These are phyloP conservation scores for Drosophila mulleri DNA, from an alignment of 2,888 invertebrate genomes.

Conservation along the genomic window DNA sequence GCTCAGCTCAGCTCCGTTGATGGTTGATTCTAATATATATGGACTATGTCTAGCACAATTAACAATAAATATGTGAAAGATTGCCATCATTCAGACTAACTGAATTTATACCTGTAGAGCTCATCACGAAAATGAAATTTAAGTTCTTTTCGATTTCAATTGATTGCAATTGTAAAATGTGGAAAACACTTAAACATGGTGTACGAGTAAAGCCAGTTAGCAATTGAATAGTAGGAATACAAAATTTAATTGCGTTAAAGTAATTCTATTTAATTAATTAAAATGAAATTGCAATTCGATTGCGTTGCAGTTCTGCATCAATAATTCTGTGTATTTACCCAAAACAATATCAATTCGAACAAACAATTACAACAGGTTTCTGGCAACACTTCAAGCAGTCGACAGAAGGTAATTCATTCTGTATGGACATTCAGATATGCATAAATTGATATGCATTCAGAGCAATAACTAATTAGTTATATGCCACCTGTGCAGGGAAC, in stretches of 20 bases:
- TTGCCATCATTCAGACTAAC: too few relatives aligned
- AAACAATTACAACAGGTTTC: constrained; percentile 5
- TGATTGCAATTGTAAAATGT: background rate
- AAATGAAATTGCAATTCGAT: constrained; percentile 20
- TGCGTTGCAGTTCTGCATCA: background rate
- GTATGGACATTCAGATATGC: background rate
- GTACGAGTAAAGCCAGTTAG: background rate
- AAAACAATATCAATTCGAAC: constrained; percentile 24
- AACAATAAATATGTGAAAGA: too few relatives aligned
- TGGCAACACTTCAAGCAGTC: constrained; percentile 11
- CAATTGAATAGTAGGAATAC: background rate
- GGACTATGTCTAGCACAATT: too few relatives aligned
- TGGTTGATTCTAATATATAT: too few relatives aligned
- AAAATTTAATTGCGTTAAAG: constrained; percentile 3
- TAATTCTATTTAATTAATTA: constrained; percentile 17
- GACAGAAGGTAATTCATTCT: background rate
- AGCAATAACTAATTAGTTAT: constrained; percentile 10
- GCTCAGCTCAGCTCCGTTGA: too few relatives aligned
- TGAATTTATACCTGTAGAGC: too few relatives aligned
- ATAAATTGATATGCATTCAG: background rate
- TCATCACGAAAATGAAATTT: too few relatives aligned
- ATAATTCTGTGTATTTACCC: background rate
- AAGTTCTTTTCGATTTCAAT: background rate
- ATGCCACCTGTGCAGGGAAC: constrained; percentile 1
- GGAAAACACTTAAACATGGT: background rate